phyloP scores from a whole-genome alignment of 2,113 vertebrate genomes.

The Tachysurus vachellii region DNA sequence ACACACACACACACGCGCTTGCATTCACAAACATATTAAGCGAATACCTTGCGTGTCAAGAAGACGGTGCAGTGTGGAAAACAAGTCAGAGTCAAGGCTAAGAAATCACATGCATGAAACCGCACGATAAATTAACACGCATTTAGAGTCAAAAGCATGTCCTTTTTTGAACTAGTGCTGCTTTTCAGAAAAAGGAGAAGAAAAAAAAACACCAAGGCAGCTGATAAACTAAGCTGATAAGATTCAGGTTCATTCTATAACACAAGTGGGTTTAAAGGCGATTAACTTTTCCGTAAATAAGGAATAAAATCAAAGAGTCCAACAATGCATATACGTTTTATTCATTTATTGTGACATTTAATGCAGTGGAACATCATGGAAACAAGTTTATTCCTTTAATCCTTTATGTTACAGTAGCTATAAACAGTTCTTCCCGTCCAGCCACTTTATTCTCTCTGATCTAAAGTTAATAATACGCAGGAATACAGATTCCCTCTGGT shows the following conservation, averaged over 20 bases:
- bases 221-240: background rate
- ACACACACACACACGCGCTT: conserved; percentile 9
- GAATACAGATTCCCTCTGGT: background rate
- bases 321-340: background rate
- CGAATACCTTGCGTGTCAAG: background rate
- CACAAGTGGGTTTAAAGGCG: background rate
- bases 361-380: background rate
- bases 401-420: background rate
- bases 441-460: background rate
- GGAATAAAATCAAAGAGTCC: background rate
- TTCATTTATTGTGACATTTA: background rate
- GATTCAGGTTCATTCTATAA: no score
- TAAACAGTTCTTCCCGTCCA: background rate
- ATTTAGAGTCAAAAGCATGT: background rate
- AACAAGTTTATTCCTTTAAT: background rate
- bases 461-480: background rate
- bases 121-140: background rate
- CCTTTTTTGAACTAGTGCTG: background rate
- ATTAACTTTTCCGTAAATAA: background rate
- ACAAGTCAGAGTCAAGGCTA: background rate
- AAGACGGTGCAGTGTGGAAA: background rate
- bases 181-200: background rate
- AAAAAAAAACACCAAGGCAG: background rate
- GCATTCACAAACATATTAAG: conserved; percentile 24
- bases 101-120: background rate